A percentile compares a stretch with the other conserved stretches of the same genome.
Conservation (phyloP, 2,888 invertebrate genomes). For the Drosophila mayaguana region DNA sequence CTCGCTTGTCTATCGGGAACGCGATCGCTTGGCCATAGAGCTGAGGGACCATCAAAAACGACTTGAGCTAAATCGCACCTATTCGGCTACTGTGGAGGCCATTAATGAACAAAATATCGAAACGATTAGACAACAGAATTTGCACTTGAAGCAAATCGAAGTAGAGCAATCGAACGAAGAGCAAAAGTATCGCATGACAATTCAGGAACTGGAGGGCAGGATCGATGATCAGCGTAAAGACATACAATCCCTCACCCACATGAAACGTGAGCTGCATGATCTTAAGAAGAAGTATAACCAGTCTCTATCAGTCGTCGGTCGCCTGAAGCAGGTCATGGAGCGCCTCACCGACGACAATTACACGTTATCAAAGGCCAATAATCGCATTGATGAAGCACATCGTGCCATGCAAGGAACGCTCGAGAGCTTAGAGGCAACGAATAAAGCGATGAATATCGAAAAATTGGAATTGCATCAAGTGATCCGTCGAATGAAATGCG, state of each 20-base stretch:
- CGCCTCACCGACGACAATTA: conserved; percentile 20
- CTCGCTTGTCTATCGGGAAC: conserved; percentile 69
- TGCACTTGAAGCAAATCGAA: conserved; percentile 47
- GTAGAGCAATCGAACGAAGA: conserved; percentile 56
- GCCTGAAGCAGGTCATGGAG: conserved; percentile 21
- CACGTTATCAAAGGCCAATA: conserved; percentile 5
- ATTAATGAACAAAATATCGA: conserved; percentile 46
- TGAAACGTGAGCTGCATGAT: neutral
- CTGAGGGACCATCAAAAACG: conserved; percentile 80
- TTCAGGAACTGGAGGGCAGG: conserved; percentile 35
- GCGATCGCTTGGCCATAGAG: conserved; percentile 82
- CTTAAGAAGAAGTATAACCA: conserved; percentile 7
- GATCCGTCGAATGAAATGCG: conserved; percentile 4
- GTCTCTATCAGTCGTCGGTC: rapidly evolving
- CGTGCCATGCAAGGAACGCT: neutral
- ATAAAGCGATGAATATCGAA: neutral
- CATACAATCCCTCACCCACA: neutral
- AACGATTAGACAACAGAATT: conserved; percentile 45
- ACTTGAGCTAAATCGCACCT: conserved; percentile 77
- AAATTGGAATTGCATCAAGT: neutral
- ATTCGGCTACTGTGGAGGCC: conserved; percentile 75
- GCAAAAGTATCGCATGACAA: conserved; percentile 1
- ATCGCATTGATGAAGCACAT: conserved; percentile 12
- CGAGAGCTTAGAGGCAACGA: neutral
- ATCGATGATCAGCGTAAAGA: conserved; percentile 14